A percentile compares a stretch with the other conserved stretches of the same genome.
phyloP scores from a whole-genome alignment of 2,113 vertebrate genomes.

The Phodopus roborovskii region DNA sequence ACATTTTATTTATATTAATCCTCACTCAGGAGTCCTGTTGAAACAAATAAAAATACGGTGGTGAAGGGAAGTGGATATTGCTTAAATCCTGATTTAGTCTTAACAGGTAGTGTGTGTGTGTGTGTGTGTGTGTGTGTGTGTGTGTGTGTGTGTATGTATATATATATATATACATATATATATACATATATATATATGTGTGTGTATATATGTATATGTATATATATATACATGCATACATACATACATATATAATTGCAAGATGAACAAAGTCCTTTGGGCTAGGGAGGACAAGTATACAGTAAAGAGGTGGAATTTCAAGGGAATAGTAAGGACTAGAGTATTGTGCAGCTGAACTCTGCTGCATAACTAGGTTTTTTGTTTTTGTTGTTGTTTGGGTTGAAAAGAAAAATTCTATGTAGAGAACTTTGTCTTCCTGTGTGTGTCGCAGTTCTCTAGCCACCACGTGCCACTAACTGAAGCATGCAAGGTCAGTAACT shows the following conservation, averaged over 20 bases:
- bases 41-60: slow-evolving; percentile 14
- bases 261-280: slow-evolving; percentile 32
- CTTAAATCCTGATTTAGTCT: slow-evolving; percentile 45
- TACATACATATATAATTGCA: no score
- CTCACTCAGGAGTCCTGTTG: not conserved
- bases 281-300: not conserved
- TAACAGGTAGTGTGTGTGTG: slow-evolving; percentile 38
- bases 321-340: slow-evolving; percentile 15
- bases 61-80: slow-evolving; percentile 51
- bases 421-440: not conserved
- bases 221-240: no score
- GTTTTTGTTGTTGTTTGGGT: not conserved
- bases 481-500: not conserved
- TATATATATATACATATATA: no score
- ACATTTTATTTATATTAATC: not conserved
- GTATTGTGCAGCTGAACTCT: not conserved
- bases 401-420: not conserved
- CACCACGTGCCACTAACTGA: not conserved
- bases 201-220: no score
- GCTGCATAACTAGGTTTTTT: not conserved
- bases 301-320: not conserved
- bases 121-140: no score
- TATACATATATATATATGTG: no score
- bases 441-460: not conserved
- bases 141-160: no score